phyloP scores from a whole-genome alignment of 2,113 vertebrate species.

The Clarias magur region DNA sequence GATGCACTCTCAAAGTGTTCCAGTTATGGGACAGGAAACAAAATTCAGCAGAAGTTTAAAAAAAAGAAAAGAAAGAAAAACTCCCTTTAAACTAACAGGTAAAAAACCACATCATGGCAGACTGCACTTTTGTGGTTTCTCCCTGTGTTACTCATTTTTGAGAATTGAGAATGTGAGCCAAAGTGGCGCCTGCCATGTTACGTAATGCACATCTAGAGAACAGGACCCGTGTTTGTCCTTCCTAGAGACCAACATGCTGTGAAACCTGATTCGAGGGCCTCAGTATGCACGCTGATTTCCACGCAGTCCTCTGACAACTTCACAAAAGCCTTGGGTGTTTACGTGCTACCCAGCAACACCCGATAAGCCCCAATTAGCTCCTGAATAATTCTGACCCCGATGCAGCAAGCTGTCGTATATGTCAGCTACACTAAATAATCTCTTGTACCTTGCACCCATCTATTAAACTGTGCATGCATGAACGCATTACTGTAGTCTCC shows the following conservation, averaged over 20 bases:
- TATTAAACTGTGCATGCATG: background rate
- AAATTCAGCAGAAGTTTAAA: background rate
- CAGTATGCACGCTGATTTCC: slow-evolving; percentile 23
- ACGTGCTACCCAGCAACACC: slow-evolving; percentile 64
- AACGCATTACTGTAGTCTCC: background rate
- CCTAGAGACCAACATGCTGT: slow-evolving; percentile 12
- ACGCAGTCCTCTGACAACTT: slow-evolving; percentile 43
- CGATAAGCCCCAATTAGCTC: slow-evolving; percentile 75
- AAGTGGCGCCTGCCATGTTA: background rate
- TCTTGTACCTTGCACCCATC: background rate
- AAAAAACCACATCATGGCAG: slow-evolving; percentile 26
- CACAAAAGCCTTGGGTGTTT: slow-evolving; percentile 67
- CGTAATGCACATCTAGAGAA: background rate
- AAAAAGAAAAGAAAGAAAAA: background rate
- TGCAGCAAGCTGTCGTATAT: background rate
- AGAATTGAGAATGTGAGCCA: background rate
- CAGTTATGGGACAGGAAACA: slow-evolving; percentile 42
- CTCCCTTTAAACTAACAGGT: background rate
- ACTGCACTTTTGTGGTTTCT: slow-evolving; percentile 4
- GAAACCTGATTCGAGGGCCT: slow-evolving; percentile 58
- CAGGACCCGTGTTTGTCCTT: background rate
- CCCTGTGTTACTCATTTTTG: background rate
- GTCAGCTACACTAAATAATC: slow-evolving; percentile 15
- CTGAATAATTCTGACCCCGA: slow-evolving; percentile 27
- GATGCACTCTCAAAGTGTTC: slow-evolving; percentile 29